Percentiles rank a stretch among this genome's conserved stretches.
These are phyloP conservation scores for Drosophila subpulchrella DNA, from an alignment of 1,140 invertebrate genomes.

Conservation along the genomic window DNA sequence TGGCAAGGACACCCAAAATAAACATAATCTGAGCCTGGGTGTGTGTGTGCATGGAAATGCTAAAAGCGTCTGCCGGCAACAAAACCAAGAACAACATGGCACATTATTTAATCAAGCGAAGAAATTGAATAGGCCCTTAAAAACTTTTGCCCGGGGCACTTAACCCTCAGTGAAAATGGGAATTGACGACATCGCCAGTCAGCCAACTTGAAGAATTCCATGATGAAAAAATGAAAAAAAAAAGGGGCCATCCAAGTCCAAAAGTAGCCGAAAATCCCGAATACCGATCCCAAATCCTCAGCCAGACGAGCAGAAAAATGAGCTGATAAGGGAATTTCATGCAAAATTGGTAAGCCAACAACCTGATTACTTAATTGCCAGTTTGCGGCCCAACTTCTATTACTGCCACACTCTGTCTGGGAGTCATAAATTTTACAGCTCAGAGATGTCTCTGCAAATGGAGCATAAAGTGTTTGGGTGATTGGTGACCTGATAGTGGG, in stretches of 20 bases:
- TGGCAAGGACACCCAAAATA: slow-evolving; percentile 69
- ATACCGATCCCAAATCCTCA: slow-evolving; percentile 13
- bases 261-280: slow-evolving; percentile 4
- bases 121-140: slow-evolving; percentile 83
- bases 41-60: slow-evolving; percentile 69
- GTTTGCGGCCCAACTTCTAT: slow-evolving; percentile 21
- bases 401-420: not conserved
- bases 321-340: slow-evolving; percentile 79
- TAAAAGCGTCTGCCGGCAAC: slow-evolving; percentile 70
- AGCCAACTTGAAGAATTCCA: slow-evolving; percentile 40
- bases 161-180: slow-evolving; percentile 79
- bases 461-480: slow-evolving; percentile 46
- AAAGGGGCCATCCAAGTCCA: slow-evolving; percentile 1
- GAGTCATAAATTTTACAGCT: slow-evolving; percentile 66
- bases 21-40: slow-evolving; percentile 76
- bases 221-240: slow-evolving; percentile 1
- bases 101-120: slow-evolving; percentile 83
- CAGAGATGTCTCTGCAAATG: slow-evolving; percentile 57
- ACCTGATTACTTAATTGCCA: slow-evolving; percentile 81
- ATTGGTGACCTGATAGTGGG: slow-evolving; percentile 34
- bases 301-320: slow-evolving; percentile 57
- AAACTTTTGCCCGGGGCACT: slow-evolving; percentile 79
- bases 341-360: slow-evolving; percentile 82
- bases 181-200: slow-evolving; percentile 72
- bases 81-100: slow-evolving; percentile 62